Evolutionary conservation across 2,797 vertebrate genomes (phyloP).

Genomic region (Peromyscus attwateri): DNA sequence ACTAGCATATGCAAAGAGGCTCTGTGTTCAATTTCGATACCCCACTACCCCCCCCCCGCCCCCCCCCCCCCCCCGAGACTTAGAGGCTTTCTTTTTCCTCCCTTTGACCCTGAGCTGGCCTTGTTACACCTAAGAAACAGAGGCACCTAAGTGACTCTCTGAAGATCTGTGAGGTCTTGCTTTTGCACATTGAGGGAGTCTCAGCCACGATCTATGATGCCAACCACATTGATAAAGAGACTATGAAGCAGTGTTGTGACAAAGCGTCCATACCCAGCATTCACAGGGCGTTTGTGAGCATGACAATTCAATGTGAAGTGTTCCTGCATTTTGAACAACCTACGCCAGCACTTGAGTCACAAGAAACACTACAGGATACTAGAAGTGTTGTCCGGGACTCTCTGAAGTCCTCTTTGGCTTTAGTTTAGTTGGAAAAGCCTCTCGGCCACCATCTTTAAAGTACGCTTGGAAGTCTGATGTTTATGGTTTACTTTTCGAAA

Average conservation of each 20-base stretch:
- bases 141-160: background rate
- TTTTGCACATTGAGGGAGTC: background rate
- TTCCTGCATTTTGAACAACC: background rate
- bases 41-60: too few species aligned
- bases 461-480: background rate
- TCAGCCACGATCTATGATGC: background rate
- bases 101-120: background rate
- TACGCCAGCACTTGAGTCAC: background rate
- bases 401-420: conserved; percentile 25
- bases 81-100: background rate
- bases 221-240: background rate
- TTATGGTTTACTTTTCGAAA: background rate
- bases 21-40: background rate
- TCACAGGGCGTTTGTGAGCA: background rate
- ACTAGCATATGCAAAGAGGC: background rate
- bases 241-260: background rate
- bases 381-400: background rate
- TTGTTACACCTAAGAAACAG: background rate
- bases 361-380: background rate
- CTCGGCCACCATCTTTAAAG: conserved; percentile 9
- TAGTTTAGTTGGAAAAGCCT: background rate
- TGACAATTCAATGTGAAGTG: background rate
- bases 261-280: background rate
- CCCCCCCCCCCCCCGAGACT: background rate
- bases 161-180: background rate